Evolutionary conservation across 2,888 invertebrate genomes (phyloP), one percentile per base, ranked within the genome.

Genomic region (Harmothoe impar): DNA sequence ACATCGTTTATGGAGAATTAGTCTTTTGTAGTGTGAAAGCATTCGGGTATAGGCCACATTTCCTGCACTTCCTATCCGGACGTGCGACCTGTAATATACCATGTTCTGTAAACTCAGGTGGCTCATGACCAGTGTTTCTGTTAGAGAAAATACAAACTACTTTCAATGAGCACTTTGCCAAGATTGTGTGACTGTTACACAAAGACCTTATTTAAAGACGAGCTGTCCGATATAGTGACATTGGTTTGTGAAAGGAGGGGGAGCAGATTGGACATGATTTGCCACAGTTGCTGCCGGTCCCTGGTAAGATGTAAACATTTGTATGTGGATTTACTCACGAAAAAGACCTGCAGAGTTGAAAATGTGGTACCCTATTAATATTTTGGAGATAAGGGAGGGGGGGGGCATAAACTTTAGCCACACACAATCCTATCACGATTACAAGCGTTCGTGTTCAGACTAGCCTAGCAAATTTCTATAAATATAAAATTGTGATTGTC

Each of bases 391-490:
- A 77, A 77, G n/a, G 35, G 23, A 3, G 25, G 77, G 77, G 29
- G 31, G 77, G 77, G 33, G 43, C 10, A 81, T 33, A 81, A 77
- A 81, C 20, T 77, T 10, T 81, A 81, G 81, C 81, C 43, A 81
- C 81, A 72, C 72, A 81, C 81, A 81, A 77, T 15, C 81, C 33
- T 81, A 81, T 81, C 81, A 33, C 33, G 81, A 35, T 81, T 35
- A 35, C 43, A 81, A 81, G 33, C 43, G 10, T 81, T 81, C 81
- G 33, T 81, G 81, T 81, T 81, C 81, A 81, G 81, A 81, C 81
- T 81, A 81, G 43, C 81, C 81, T 81, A 81, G 81, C 5, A 81
- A 43, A 33, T 81, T 81, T 81, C 81, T 81, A 81, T 81, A 35
- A 10, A 43, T 81, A 81, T 43, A 17, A 12, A 81, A n/a, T 43